Conservation (phyloP, 2,113 vertebrate species). For the Pelobates fuscus region DNA sequence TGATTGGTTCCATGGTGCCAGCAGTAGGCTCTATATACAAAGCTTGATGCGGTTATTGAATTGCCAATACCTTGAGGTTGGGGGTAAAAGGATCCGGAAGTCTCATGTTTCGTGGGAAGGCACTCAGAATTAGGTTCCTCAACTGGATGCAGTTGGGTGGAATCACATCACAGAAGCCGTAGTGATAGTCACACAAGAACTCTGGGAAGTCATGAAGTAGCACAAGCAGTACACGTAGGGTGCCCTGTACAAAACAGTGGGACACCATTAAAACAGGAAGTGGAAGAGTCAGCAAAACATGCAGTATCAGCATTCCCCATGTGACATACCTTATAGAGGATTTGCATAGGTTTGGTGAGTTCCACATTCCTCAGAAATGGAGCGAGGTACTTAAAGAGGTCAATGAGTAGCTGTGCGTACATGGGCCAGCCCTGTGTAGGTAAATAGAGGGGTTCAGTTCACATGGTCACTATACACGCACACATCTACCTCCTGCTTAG, state of each 20-base stretch:
- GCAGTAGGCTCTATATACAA: no score
- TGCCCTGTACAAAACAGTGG: conserved; percentile 77
- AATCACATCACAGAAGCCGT: conserved; percentile 98
- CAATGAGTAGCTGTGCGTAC: conserved; percentile 96
- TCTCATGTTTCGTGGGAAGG: conserved; percentile 99
- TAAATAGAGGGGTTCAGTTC: conserved; percentile 8
- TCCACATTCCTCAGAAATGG: conserved; percentile 98
- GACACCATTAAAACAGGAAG: not conserved
- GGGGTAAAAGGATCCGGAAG: conserved; percentile 98
- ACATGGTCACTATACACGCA: rapidly evolving
- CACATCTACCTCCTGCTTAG: not conserved
- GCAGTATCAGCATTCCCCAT: not conserved
- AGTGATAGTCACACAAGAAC: conserved; percentile 98
- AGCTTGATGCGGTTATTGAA: no score
- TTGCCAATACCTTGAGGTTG: conserved; percentile 89
- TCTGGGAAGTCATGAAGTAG: conserved; percentile 97
- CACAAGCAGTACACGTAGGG: conserved; percentile 93
- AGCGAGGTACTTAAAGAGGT: conserved; percentile 97
- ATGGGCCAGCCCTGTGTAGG: conserved; percentile 93
- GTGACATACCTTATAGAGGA: conserved; percentile 93
- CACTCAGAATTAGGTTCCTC: conserved; percentile 98
- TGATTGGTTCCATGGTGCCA: no score
- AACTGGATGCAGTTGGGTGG: conserved; percentile 98
- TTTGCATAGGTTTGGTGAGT: conserved; percentile 99
- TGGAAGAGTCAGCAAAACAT: not conserved